Conservation (phyloP, 2,888 invertebrate genomes). For the Zaprionus obscuricornis region DNA sequence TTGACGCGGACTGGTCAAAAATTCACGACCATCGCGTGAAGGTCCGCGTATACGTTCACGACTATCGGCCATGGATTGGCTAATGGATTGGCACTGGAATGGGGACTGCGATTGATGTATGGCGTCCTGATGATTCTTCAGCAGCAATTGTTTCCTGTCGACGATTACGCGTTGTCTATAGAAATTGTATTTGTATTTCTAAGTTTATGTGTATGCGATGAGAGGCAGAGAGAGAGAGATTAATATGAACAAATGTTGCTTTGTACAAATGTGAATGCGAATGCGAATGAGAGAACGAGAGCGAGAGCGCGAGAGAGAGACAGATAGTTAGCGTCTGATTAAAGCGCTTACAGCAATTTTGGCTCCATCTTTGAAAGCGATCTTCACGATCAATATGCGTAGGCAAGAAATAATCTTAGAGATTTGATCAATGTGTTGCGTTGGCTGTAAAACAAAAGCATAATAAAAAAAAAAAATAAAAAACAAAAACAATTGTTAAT, state of each 20-base stretch:
- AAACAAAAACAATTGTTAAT: constrained; percentile 53
- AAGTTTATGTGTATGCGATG: constrained; percentile 11
- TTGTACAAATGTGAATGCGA: constrained; percentile 33
- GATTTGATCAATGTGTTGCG: constrained; percentile 29
- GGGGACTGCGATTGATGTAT: constrained; percentile 41
- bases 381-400: constrained; percentile 15
- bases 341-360: constrained; percentile 63
- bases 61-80: constrained; percentile 87
- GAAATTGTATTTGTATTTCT: constrained; percentile 1
- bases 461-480: constrained; percentile 16
- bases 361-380: constrained; percentile 47
- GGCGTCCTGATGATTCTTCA: constrained; percentile 79
- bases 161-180: constrained; percentile 42
- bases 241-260: constrained; percentile 39
- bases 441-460: constrained; percentile 31
- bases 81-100: constrained; percentile 37
- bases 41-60: constrained; percentile 89
- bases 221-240: constrained; percentile 10
- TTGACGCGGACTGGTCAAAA: constrained; percentile 87
- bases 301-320: constrained; percentile 29
- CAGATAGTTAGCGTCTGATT: constrained; percentile 34
- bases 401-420: constrained; percentile 21
- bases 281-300: constrained; percentile 40
- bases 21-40: constrained; percentile 85
- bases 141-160: constrained; percentile 75